phyloP scores from a whole-genome alignment of 2,797 vertebrate genomes.

The Acanthurus leucopareius region DNA sequence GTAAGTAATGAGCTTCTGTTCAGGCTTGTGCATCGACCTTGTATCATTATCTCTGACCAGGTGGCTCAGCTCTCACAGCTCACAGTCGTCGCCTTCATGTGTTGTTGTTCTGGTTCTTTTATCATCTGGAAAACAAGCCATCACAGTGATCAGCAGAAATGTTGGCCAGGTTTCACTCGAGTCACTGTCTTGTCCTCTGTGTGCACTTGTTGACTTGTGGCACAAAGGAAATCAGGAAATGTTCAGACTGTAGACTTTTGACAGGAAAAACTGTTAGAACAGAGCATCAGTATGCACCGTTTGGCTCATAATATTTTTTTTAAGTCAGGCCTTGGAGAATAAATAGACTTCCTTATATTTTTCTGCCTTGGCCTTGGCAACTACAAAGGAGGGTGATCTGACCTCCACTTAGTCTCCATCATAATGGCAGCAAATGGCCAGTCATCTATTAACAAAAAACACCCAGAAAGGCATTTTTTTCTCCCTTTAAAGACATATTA shows the following conservation, averaged over 20 bases:
- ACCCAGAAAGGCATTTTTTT: neutral
- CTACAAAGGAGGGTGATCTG: slow-evolving; percentile 5
- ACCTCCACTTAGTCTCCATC: neutral
- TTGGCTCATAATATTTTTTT: neutral
- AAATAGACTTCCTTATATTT: neutral
- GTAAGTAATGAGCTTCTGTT: slow-evolving; percentile 25
- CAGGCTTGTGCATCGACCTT: neutral
- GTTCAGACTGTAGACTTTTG: slow-evolving; percentile 3
- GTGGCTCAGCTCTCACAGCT: slow-evolving; percentile 30
- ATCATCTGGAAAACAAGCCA: slow-evolving; percentile 77
- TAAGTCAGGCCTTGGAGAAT: slow-evolving; percentile 2
- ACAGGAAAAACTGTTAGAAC: slow-evolving; percentile 16
- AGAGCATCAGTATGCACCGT: neutral
- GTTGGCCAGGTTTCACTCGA: slow-evolving; percentile 42
- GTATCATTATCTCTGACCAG: slow-evolving; percentile 27
- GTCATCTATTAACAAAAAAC: neutral
- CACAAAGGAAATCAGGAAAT: slow-evolving; percentile 28
- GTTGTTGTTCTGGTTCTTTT: slow-evolving; percentile 33
- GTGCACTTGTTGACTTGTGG: slow-evolving; percentile 50
- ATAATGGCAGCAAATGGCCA: neutral
- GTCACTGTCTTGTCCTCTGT: slow-evolving; percentile 34
- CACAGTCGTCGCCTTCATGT: slow-evolving; percentile 13
- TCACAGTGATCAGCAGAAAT: slow-evolving; percentile 56
- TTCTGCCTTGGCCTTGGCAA: neutral
- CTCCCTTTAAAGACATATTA: neutral